Base-by-base conservation (phyloP, 2,797 vertebrate species). In the Phrynocephalus forsythii region DNA sequence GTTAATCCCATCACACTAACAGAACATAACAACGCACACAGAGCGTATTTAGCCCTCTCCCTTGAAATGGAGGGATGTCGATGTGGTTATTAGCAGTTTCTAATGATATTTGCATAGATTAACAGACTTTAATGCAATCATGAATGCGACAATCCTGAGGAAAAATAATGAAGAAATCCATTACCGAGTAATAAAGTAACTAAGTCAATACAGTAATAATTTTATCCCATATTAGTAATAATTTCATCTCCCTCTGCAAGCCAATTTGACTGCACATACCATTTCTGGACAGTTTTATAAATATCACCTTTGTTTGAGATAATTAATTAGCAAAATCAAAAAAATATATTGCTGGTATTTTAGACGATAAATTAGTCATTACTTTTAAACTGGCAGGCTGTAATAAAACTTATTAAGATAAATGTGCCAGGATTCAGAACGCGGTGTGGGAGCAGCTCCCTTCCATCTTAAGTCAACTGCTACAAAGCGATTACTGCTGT, bases 81-180 rank as follows among this genome's bases (percentile, higher is more conserved):
- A 93, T 5, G 75, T 88, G 85, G 94, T 95, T 96, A 95, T 96
- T 96, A 96, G 94, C 80, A 82, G 92, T 91, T 95, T 88, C 94
- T 97, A 96, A 96, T 96, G 96, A 96, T 96, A 96, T 97, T 97
- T 97, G 95, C 96, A 96, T 96, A 96, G 96, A 97, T 97, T 96
- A 96, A 96, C 95, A 94, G 95, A 95, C 93, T 96, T 95, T 95
- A 97, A 96, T 96, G 95, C 91, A 96, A 96, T 96, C 96, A 94
- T 28, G 94, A 95, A 96, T 95, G 96, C 95, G 94, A 95, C 96
- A 95, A 92, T 96, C 94, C 95, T 9, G 0, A 30, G 92, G 94
- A 96, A 96, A 85, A 96, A 97, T 96, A 96, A 97, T 96, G 96
- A 97, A 96, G 95, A 96, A 97, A 97, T 96, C 94, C 95, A 96